Evolutionary conservation across 2,113 vertebrate species (phyloP), one percentile per base, ranked within the genome.

Genomic region (Sciurus niger): DNA sequence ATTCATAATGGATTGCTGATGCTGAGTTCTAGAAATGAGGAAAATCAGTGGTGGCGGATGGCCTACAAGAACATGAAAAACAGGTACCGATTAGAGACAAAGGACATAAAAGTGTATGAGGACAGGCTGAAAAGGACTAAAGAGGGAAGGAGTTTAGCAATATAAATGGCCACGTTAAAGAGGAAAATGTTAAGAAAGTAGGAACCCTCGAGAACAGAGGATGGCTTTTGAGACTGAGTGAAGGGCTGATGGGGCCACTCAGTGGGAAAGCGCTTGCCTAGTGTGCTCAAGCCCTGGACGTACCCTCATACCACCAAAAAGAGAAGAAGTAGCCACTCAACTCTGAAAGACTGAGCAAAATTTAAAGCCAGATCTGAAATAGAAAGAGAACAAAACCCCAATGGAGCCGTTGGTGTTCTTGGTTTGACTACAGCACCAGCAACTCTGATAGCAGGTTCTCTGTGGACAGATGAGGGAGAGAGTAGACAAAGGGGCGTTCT

Each of bases 271-370:
- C 14, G 32, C 67, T 34, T 17, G 14, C 32, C 67, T 6, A 34
- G 67, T 16, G 5, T 68, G 67, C 32, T 34, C 32, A 68, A 68
- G 67, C 67, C 63, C 67, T 68, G 14, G 32, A 13, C 17, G 16
- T 12, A 32, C 34, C 32, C 67, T 34, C 67, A 68, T n/a, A 10
- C 60, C 60, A 63, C 32, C 30, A 12, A 68, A 32, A 68, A 68
- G 25, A 24, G 25, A 63, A 60, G 13, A 60, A 60, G 20, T 24
- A 58, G 55, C 67, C n/a, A 68, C 67, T 68, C 67, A 68, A 63
- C 60, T 63, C 60, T 63, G 77, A 84, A 80, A 97, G 63, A 40
- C 67, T 94, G 90, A 63, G 46, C 88, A 92, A 90, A 77, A 76
- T 40, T 24, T 77, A 78, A 95, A 94, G 55, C 53, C 48, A 88